Base-by-base conservation (phyloP, 2,113 vertebrate species). In the Dasyornis broadbenti region DNA sequence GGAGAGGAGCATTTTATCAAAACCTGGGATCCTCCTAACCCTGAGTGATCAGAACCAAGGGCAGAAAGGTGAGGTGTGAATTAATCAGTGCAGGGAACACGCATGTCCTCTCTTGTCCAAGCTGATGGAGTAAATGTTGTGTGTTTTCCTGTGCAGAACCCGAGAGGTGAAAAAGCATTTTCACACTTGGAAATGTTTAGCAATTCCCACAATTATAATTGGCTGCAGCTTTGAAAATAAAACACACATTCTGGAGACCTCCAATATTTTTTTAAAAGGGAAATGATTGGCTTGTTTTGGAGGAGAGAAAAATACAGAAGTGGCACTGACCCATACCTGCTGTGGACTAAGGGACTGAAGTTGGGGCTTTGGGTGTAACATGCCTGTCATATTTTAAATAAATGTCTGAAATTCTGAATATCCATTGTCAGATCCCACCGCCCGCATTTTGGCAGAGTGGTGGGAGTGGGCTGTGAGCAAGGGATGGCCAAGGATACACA, bases 151-250 rank as follows among this genome's bases (percentile, higher is more conserved):
- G 21, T 13, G 8, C 19, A 23, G 80, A 63, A 64, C 70, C 75
- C 37, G n/a, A 45, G 57, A 27, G 33, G 35, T 12, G 6, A 26
- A 45, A 23, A 77, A 85, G 8, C 33, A 5, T 19, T 60, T n/a
- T 40, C 73, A 30, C 54, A 33, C 54, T 53, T 88, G 92, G 85
- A 73, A 86, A 39, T 42, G 17, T 90, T 93, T 71, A 82, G 57
- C 78, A 15, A 27, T 82, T 45, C 73, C 78, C 64, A 20, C 77
- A 45, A 6, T 50, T 65, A 22, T 90, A 95, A 95, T 77, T 83
- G 82, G 39, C 85, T 96, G 91, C 91, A 94, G 94, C 88, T 97
- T 95, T 93, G 86, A 89, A 96, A 97, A 89, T 59, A 53, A 26
- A 90, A 49, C 37, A 4, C 47, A 2, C 15, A 3, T 95, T 92